phyloP scores from a whole-genome alignment of 2,797 vertebrate genomes.

The Halcyon leucocephala region DNA sequence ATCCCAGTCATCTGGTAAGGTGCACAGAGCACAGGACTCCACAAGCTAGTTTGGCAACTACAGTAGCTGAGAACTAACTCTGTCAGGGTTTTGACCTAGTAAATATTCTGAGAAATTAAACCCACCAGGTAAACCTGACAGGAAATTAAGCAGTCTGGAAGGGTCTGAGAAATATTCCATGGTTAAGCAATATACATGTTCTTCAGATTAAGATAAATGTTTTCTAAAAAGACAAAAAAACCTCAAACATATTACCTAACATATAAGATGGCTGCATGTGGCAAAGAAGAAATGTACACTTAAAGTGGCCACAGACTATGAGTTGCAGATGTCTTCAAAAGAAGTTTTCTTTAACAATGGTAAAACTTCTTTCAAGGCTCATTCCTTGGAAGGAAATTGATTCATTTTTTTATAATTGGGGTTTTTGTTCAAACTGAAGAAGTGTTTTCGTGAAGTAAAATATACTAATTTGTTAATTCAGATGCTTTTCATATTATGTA shows the following conservation, averaged over 20 bases:
- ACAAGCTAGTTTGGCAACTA: neutral
- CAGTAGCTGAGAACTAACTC: neutral
- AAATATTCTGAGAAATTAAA: neutral
- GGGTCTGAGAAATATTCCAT: neutral
- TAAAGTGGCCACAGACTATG: neutral
- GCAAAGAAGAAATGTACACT: neutral
- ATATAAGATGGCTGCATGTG: neutral
- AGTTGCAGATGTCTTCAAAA: conserved; percentile 11
- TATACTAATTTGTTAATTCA: conserved; percentile 6
- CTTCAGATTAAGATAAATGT: conserved; percentile 9
- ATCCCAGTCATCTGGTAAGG: neutral
- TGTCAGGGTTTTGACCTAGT: neutral
- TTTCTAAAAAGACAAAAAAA: neutral
- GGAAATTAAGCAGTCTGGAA: conserved; percentile 37
- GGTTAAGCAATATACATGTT: neutral
- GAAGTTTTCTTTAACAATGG: conserved; percentile 4
- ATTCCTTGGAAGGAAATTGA: neutral
- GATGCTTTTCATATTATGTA: neutral
- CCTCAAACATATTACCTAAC: neutral
- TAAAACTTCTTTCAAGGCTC: neutral
- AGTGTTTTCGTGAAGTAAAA: neutral
- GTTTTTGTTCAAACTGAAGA: neutral
- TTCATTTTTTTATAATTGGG: neutral
- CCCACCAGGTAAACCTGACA: neutral
- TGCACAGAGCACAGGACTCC: neutral